Conservation (phyloP, 2,113 vertebrate species). For the Speoplatyrhinus poulsoni region DNA sequence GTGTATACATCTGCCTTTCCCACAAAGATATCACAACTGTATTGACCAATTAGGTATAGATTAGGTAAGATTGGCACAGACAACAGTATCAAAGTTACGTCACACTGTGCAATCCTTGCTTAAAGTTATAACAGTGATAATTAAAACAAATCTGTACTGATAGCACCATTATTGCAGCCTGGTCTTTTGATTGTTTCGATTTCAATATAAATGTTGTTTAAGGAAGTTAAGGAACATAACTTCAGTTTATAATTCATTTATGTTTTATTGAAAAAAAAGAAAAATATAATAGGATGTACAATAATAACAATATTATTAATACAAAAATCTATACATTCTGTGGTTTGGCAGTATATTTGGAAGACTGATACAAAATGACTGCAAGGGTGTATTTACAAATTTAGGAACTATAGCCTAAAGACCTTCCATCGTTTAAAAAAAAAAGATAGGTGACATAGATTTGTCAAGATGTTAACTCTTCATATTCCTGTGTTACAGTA, state of each 20-base stretch:
- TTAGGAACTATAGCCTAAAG: constrained; percentile 40
- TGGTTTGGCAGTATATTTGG: constrained; percentile 94
- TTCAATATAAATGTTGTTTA: no score
- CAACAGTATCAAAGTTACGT: no score
- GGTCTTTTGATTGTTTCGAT: not conserved
- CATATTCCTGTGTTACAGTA: constrained; percentile 74
- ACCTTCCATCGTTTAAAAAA: constrained; percentile 36
- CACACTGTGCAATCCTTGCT: no score
- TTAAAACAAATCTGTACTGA: not conserved
- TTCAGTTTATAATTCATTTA: constrained; percentile 53
- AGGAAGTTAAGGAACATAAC: constrained; percentile 3
- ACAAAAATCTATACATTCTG: constrained; percentile 98
- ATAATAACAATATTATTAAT: constrained; percentile 76
- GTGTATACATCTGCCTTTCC: not conserved
- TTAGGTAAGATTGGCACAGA: no score
- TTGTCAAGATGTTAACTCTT: constrained; percentile 39
- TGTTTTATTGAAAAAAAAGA: constrained; percentile 92
- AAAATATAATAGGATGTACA: constrained; percentile 97
- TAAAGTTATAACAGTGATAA: not conserved
- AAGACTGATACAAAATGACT: constrained; percentile 93
- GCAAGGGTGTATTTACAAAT: constrained; percentile 73
- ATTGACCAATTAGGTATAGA: not conserved
- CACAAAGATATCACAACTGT: not conserved
- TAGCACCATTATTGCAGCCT: not conserved
- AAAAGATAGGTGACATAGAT: constrained; percentile 33